Evolutionary conservation across 2,888 invertebrate species (phyloP), one percentile per base, ranked within the genome.

Genomic region (Micropterix aruncella): DNA sequence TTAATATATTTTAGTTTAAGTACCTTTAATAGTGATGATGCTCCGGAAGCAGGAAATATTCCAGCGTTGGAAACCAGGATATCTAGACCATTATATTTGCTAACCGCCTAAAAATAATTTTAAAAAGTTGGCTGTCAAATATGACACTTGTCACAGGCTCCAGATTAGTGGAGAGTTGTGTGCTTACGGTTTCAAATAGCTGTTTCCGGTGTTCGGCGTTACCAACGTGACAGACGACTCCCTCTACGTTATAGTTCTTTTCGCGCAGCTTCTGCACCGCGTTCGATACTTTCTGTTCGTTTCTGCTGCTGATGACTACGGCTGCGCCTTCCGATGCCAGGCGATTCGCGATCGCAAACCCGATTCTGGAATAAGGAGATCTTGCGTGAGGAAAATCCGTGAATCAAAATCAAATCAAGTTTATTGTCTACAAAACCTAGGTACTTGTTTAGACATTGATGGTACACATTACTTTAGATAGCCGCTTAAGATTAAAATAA

Each of bases 11-110:
- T 27, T 27, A 27, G 12, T 27, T 27, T 27, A 12, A 12, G 5
- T 27, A 27, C 27, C 27, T 5, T 27, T 12, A 27, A 27, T 27
- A 12, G 5, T 27, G 27, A 7, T 27, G 12, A 7, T 27, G 75
- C 69, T 19, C 84, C 83, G 50, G 81, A 76, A 16, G 67, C 61
- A 9, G 91, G 90, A 65, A 87, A 91, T 1, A 76, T 79, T 7
- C 82, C 89, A 37, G 90, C 91, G 66, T 92, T 92, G 4, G 87
- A 88, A 2, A 92, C 79, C 9, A 92, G 65, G 55, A 91, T 87
- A 61, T 92, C 89, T 19, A 91, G 67, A 16, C 82, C 81, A 7
- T 88, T 88, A 59, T 77, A 81, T 57, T 75, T 74, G 37, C 73
- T 60, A 17, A 75, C 60, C 2, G 84, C 79, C 78, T 80, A 43